Evolutionary conservation across 1,140 invertebrate species (phyloP).

Genomic region (Microplitis mediator): DNA sequence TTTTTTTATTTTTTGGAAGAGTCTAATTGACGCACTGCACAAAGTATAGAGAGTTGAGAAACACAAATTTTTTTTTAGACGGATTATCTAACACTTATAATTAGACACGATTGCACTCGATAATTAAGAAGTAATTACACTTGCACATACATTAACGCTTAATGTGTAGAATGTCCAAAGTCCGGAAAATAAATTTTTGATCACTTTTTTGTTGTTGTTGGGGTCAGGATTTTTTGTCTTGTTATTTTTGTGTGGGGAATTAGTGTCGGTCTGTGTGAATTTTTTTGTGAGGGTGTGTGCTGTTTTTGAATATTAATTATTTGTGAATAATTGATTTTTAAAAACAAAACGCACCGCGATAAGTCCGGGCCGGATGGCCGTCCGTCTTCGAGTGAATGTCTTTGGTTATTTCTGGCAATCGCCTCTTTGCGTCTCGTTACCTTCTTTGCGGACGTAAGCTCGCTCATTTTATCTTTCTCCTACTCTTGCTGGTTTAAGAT

Average conservation of each 20-base stretch:
- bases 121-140: background rate
- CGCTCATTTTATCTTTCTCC: too few species aligned
- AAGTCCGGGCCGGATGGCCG: constrained; percentile 61
- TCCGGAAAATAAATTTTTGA: too few species aligned
- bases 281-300: too few species aligned
- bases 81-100: constrained; percentile 63
- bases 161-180: background rate
- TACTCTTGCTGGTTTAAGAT: too few species aligned
- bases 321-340: background rate
- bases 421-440: constrained; percentile 28
- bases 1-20: too few species aligned
- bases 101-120: constrained; percentile 47
- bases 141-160: background rate
- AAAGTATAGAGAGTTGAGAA: background rate
- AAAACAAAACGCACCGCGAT: constrained; percentile 55
- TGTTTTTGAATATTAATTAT: too few species aligned
- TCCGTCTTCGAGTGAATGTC: constrained; percentile 62
- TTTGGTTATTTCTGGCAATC: constrained; percentile 61
- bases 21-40: background rate
- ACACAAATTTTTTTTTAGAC: background rate
- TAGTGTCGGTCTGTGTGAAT: too few species aligned
- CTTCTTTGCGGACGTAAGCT: constrained; percentile 19
- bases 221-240: background rate
- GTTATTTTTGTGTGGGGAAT: too few species aligned
- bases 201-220: too few species aligned